Percentiles rank a stretch among this genome's conserved stretches.
Evolutionary conservation across 2,888 invertebrate genomes (phyloP).

Genomic region (Chouioia cunea): DNA sequence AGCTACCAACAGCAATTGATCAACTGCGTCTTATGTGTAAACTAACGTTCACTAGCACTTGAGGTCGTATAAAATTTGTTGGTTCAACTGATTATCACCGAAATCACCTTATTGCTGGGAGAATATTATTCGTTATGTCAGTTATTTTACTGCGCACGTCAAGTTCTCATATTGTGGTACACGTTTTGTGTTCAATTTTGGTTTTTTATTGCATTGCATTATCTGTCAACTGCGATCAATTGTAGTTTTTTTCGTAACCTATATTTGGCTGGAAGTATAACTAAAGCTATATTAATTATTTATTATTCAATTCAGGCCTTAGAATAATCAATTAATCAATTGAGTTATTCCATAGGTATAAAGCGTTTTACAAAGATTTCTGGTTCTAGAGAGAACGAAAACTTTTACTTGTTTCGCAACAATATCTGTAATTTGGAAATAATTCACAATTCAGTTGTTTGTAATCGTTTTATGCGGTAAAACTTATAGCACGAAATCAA

Average conservation of each 20-base stretch:
- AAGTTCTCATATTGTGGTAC: conserved; percentile 3
- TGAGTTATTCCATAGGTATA: too few species aligned
- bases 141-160: background rate
- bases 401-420: too few species aligned
- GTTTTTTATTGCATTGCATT: too few species aligned
- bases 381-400: too few species aligned
- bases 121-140: background rate
- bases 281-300: background rate
- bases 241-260: too few species aligned
- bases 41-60: conserved; percentile 26
- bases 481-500: conserved; percentile 22
- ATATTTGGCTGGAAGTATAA: background rate
- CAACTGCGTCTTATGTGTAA: conserved; percentile 13
- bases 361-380: too few species aligned
- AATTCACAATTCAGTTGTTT: too few species aligned
- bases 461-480: conserved; percentile 17
- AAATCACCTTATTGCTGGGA: background rate
- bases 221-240: too few species aligned
- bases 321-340: too few species aligned
- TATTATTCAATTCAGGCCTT: background rate
- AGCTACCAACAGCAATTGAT: background rate
- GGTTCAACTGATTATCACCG: conserved; percentile 28
- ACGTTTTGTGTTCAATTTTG: background rate
- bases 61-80: conserved; percentile 29
- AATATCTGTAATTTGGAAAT: too few species aligned